Evolutionary conservation across 1,140 invertebrate species (phyloP), one percentile per base, ranked within the genome.

Genomic region (Planococcus citri): DNA sequence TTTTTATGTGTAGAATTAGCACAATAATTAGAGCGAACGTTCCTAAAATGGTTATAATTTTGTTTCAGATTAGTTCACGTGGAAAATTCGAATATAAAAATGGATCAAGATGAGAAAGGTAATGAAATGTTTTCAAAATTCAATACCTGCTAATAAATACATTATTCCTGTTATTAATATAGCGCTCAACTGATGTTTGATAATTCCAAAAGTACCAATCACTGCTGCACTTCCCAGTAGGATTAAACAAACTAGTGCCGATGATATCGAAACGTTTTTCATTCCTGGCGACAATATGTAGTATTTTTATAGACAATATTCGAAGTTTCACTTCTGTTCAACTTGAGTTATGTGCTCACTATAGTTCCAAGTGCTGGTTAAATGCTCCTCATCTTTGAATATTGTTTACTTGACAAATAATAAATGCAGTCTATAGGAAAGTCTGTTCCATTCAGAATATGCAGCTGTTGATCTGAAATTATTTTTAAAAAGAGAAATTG

Each of bases 251-350:
- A 95, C 92, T 72, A 94, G 80, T 21, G 91, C 89, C 78, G 92
- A 95, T 10, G 91, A 94, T 78, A 94, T 94, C 68, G 91, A 92
- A 72, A 94, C 79, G 78, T 95, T 95, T 78, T 94, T 91, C 91
- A 95, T 95, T 76, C 91, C 91, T 94, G 77, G n/a, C n/a, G n/a
- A n/a, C n/a, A n/a, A n/a, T n/a, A n/a, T 8, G 68, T 68, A 22
- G 68, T 24, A 67, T 21, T 51, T 27, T n/a, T n/a, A n/a, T n/a
- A n/a, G n/a, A n/a, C n/a, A n/a, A n/a, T n/a, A n/a, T 27, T 21
- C 22, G 37, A 20, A 12, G 29, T 22, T 51, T 33, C 57, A 3
- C 12, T 70, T 24, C 21, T 21, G 22, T 9, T n/a, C 9, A 12
- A 61, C 21, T 61, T 9, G 8, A 21, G 14, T 61, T 9, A n/a